Base-by-base conservation (phyloP, 37 sponge, comb jelly and placozoan species). In the Tethya wilhelma region DNA sequence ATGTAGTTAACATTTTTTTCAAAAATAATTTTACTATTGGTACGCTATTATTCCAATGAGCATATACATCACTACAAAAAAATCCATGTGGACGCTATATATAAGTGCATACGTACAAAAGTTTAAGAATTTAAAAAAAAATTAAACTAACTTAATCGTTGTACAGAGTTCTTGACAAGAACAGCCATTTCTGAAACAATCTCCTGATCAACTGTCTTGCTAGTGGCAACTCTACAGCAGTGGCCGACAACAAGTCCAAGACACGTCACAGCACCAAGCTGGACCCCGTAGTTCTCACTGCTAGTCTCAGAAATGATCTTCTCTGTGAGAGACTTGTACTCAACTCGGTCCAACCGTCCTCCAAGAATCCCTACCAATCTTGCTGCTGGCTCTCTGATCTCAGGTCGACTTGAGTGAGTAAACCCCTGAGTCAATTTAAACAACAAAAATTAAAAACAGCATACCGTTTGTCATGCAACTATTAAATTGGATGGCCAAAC, bases 341-440 rank as follows among this genome's bases (percentile, higher is more conserved):
- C 45, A 6, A 23, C 42, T 20, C 55, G 53, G 11, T 55, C 44
- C 38, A 87, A 68, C 20, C 41, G 25, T n/a, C 30, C 37, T 1
- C 59, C 57, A 73, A 89, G 67, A 4, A 55, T 2, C 0, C 86
- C 91, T 55, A 85, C 43, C 11, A 90, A 66, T 1, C 62, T 59
- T 14, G 71, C 91, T 32, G 91, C 82, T 36, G 76, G 59, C 66
- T 90, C 91, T 28, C 87, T 6, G 59, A 77, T 81, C 69, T 73
- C 81, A 59, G 59, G 22, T 28, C 67, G 63, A 49, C 75, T 71
- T 6, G 91, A 90, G 38, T 59, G 71, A 34, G 81, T 86, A 36
- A 90, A 90, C 2, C 86, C 81, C 90, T 90, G 71, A 4, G 44
- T 22, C 4, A 49, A n/a, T n/a, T 19, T 12, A 29, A 5, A 29